Evolutionary conservation across 2,113 vertebrate species (phyloP).

Genomic region (Nematolebias whitei): DNA sequence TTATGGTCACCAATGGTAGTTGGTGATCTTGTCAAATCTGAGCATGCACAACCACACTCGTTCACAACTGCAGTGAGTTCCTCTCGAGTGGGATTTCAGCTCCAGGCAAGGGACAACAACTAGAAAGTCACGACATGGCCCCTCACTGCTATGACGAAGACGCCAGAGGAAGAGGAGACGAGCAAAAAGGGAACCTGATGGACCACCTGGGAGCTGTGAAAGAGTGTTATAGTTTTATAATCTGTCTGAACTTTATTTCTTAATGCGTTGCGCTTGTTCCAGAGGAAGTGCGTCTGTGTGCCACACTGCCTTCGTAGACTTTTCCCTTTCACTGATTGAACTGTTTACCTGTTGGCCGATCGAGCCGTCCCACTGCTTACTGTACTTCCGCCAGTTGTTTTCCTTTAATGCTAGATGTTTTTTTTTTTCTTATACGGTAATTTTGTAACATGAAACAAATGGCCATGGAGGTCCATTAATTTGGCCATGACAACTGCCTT

Average conservation of each 20-base stretch:
- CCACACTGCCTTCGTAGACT: constrained; percentile 67
- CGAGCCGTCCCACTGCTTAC: constrained; percentile 44
- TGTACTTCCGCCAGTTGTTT: constrained; percentile 48
- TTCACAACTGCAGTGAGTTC: constrained; percentile 36
- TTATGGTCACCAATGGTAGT: constrained; percentile 14
- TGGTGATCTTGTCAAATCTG: constrained; percentile 4
- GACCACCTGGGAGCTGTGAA: constrained; percentile 67
- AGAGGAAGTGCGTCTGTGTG: constrained; percentile 64
- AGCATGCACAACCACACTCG: constrained; percentile 12
- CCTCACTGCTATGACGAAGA: constrained; percentile 47
- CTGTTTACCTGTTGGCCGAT: constrained; percentile 54
- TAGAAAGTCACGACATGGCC: constrained; percentile 31
- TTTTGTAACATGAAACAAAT: constrained; percentile 68
- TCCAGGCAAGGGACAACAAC: constrained; percentile 38
- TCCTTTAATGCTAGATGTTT: constrained; percentile 66
- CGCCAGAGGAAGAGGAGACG: constrained; percentile 49
- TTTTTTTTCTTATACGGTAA: constrained; percentile 44
- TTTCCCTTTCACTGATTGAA: constrained; percentile 57
- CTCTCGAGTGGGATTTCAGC: constrained; percentile 43
- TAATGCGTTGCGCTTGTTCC: constrained; percentile 76
- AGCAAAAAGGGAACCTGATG: constrained; percentile 64
- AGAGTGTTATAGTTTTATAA: constrained; percentile 66
- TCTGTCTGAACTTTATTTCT: constrained; percentile 62
- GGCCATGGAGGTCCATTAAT: constrained; percentile 75
- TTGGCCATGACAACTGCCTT: constrained; percentile 82